These are phyloP conservation scores for Crocidura indochinensis DNA, from an alignment of 2,797 vertebrate genomes.

Conservation along the genomic window DNA sequence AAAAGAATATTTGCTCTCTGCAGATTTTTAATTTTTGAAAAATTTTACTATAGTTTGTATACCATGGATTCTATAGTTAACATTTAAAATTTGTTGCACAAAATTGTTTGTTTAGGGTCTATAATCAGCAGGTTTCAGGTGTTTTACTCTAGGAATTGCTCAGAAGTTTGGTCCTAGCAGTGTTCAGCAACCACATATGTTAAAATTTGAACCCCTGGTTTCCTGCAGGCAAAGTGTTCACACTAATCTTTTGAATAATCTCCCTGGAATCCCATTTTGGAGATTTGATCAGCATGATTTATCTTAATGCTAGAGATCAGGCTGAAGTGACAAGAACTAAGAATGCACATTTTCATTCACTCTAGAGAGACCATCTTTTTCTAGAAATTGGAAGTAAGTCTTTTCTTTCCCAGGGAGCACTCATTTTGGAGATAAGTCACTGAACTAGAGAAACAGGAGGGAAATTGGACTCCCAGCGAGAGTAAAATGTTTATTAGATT, in stretches of 20 bases:
- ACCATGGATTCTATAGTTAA: too few species aligned
- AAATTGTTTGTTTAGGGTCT: too few species aligned
- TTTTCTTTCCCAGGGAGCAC: background rate
- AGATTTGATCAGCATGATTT: background rate
- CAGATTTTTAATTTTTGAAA: background rate
- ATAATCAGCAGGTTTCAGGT: too few species aligned
- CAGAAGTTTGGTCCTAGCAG: too few species aligned
- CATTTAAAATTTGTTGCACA: too few species aligned
- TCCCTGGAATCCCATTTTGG: too few species aligned
- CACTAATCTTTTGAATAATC: too few species aligned
- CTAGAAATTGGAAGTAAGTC: background rate
- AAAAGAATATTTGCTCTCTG: background rate
- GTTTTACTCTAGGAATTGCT: too few species aligned
- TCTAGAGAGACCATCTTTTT: background rate
- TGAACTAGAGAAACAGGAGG: background rate
- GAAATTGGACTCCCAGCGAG: constrained; percentile 38
- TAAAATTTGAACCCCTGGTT: too few species aligned
- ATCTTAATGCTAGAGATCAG: background rate
- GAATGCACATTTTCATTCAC: constrained; percentile 3
- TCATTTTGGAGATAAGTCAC: constrained; percentile 46
- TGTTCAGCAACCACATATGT: too few species aligned
- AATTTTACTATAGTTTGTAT: too few species aligned
- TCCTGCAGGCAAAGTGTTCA: too few species aligned
- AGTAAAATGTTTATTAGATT: background rate
- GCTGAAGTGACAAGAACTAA: constrained; percentile 55